Base-by-base conservation (phyloP, 2,797 vertebrate species). In the Cheirogaleus major region DNA sequence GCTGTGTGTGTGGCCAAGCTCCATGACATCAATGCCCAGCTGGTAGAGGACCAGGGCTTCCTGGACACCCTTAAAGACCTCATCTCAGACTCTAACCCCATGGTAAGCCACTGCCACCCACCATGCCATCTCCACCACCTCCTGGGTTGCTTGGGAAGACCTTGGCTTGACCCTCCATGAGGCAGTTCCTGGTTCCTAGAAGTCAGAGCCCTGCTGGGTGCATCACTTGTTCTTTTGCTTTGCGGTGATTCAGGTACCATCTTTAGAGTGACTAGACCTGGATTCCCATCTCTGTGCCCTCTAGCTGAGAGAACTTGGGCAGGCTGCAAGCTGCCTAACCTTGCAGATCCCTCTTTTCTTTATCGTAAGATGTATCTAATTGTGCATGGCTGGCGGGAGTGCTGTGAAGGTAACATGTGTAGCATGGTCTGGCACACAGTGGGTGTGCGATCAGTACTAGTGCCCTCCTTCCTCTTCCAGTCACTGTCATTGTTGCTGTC, bases 71-170 rank as follows among this genome's bases (percentile, higher is more conserved):
- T 99, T 17, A 99, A 99, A 97, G 99, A 99, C 96, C 99, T 99
- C 88, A 99, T 99, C 98, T 99, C 99, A 0, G 99, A 99, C 98
- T 99, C 99, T 72, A 99, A 99, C 98, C 99, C 99, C 91, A 99
- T 99, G 99, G 99, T 99, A 96, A 98, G 95, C 5, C 48, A 11
- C 50, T 27, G 2, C 25, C 1, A 32, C 27, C 92, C 38, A 13
- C 38, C 15, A 0, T 17, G n/a, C 57, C 55, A 50, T 41, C 52
- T 32, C 0, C 0, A 2, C 25, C 22, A 0, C 0, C 5, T 4
- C 0, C 35, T 35, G 22, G 52, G 35, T 84, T 91, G 27, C n/a
- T 50, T 85, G 79, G 45, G 35, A 86, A 88, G 50, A 88, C 45
- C 2, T 79, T 76, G 35, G 45, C 87, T 76, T 94, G 41, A 55